Percentiles rank a stretch among this genome's conserved stretches.
These are phyloP conservation scores for Agrilus planipennis DNA, from an alignment of 1,140 invertebrate species.

Conservation along the genomic window DNA sequence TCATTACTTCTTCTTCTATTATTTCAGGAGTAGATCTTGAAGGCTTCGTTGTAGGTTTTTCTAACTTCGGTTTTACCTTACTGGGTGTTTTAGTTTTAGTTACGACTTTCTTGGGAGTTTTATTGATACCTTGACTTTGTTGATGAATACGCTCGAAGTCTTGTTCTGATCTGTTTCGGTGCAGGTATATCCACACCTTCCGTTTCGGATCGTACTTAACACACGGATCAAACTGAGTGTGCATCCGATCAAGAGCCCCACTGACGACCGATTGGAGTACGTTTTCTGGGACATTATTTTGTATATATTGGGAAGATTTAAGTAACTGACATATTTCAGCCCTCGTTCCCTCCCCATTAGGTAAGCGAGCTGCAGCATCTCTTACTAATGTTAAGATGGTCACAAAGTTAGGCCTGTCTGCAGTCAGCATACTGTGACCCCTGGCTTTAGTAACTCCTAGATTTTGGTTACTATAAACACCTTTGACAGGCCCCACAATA, in stretches of 20 bases:
- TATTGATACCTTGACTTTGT: constrained; percentile 47
- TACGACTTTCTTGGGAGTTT: constrained; percentile 38
- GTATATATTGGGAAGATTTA: constrained; percentile 76
- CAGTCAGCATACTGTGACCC: constrained; percentile 71
- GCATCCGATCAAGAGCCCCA: constrained; percentile 76
- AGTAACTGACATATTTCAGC: constrained; percentile 77
- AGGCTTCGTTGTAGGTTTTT: constrained; percentile 38
- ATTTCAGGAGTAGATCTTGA: neutral
- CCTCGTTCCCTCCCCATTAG: constrained; percentile 87
- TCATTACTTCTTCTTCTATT: no score
- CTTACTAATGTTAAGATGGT: constrained; percentile 82
- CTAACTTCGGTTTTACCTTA: constrained; percentile 38
- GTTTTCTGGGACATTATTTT: constrained; percentile 55
- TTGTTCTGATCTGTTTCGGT: constrained; percentile 58
- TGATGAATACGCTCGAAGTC: constrained; percentile 62
- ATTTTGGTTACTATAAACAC: constrained; percentile 59
- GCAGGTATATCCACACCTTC: constrained; percentile 86
- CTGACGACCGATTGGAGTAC: constrained; percentile 75
- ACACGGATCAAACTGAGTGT: constrained; percentile 81
- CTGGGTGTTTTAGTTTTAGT: constrained; percentile 35
- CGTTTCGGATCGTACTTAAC: constrained; percentile 80
- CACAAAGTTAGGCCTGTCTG: constrained; percentile 79
- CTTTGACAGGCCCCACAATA: constrained; percentile 82
- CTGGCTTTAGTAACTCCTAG: constrained; percentile 45
- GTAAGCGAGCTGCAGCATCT: constrained; percentile 83